Evolutionary conservation across 2,797 vertebrate genomes (phyloP).

Genomic region (Falco peregrinus): DNA sequence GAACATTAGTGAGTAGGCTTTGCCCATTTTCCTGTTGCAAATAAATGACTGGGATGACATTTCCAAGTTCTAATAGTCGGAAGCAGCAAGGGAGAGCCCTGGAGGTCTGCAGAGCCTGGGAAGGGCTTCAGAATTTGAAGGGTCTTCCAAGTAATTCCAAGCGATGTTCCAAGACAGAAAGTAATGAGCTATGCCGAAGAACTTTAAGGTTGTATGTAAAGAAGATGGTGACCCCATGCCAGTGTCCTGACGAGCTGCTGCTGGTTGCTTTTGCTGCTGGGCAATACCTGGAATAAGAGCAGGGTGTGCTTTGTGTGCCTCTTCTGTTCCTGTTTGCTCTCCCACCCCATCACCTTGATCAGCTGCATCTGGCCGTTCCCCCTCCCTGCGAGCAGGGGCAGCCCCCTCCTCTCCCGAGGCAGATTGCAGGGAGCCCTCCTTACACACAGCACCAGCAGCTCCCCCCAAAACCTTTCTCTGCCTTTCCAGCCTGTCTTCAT

Average conservation of each 20-base stretch:
- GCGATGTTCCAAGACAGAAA: background rate
- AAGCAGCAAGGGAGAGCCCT: background rate
- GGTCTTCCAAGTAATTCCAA: background rate
- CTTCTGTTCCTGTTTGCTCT: background rate
- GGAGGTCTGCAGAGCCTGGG: background rate
- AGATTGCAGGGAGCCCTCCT: background rate
- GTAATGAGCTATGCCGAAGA: background rate
- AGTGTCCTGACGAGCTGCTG: background rate
- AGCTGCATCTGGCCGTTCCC: background rate
- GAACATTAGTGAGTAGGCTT: background rate
- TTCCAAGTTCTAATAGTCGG: background rate
- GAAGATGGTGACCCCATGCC: background rate
- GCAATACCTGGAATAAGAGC: background rate
- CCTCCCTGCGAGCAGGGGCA: background rate
- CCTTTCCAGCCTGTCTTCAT: background rate
- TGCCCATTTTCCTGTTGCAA: background rate
- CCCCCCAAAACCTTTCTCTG: background rate
- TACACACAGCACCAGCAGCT: background rate
- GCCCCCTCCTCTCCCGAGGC: background rate
- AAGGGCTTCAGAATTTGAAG: background rate
- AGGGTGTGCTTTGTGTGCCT: background rate
- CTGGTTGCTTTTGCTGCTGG: background rate
- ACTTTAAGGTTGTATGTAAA: background rate
- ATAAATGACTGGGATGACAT: background rate
- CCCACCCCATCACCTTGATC: fast-evolving